phyloP scores from a whole-genome alignment of 2,113 vertebrate species.

The Orthonyx spaldingii region DNA sequence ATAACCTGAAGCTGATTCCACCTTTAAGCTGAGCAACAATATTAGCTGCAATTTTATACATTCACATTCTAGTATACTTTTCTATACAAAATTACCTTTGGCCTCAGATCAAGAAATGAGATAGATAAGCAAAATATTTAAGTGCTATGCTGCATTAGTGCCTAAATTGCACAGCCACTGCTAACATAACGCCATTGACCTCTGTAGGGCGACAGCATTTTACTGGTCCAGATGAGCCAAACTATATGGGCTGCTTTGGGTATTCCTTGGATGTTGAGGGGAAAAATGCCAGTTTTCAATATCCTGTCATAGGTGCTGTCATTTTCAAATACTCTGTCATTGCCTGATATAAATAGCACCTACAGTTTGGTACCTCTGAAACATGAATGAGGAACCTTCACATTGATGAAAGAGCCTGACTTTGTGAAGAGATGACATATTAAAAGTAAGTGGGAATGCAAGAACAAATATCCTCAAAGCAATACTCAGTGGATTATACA shows the following conservation, averaged over 20 bases:
- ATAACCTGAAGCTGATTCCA: neutral
- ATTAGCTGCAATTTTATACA: neutral
- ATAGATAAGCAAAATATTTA: neutral
- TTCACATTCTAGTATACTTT: neutral
- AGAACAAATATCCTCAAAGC: neutral
- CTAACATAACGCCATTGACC: neutral
- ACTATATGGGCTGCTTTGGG: neutral
- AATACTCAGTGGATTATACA: neutral
- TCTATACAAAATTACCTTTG: neutral
- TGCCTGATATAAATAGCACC: neutral
- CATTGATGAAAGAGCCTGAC: neutral
- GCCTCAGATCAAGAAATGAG: neutral
- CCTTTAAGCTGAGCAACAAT: neutral
- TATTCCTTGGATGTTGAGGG: neutral
- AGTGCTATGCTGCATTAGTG: neutral
- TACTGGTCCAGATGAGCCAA: neutral
- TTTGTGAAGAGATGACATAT: neutral
- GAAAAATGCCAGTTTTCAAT: neutral
- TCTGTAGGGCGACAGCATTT: neutral
- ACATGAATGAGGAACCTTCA: neutral
- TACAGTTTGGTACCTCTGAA: neutral
- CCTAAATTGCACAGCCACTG: neutral
- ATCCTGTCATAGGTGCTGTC: neutral
- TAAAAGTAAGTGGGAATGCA: neutral
- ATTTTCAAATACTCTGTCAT: neutral